Base-by-base conservation (phyloP, 2,113 vertebrate genomes). In the Anarrhichthys ocellatus region DNA sequence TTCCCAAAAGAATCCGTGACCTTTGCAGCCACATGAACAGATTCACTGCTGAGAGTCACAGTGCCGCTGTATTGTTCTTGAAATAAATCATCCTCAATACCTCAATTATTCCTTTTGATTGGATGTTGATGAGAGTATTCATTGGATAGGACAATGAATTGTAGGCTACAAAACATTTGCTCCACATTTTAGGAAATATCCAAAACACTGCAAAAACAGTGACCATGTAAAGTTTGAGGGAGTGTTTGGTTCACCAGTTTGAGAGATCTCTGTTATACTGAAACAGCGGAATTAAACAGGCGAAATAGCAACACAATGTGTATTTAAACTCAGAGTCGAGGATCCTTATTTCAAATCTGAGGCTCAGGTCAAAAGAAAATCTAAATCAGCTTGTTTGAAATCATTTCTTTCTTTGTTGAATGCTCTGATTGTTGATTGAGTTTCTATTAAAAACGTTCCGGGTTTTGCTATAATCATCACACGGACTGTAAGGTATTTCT, bases 391-490 rank as follows among this genome's bases (percentile, higher is more conserved):
- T 50, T 14, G 17, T 59, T 18, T 58, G 3, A 83, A 68, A 36
- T 24, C 1, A 9, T 44, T 64, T 48, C 46, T 2, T 44, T 46
- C 64, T 17, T 9, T n/a, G 17, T 48, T 73, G 59, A 74, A 76
- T 38, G 29, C 17, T 56, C 44, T 22, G 34, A 29, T 72, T 83
- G 22, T 70, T 9, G 38, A 5, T 71, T 64, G 7, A 22, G n/a
- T 73, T 64, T 34, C n/a, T 22, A 1, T 61, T 29, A 14, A 29
- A 67, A 76, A 40, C 1, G 5, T 17, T 71, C 59, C 22, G 32
- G 34, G 10, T 17, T 83, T 74, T 81, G 2, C 34, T 40, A 0
- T 61, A 70, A 76, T 78, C 17, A 48, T 80, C 36, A 38, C 29
- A 24, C 36, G n/a, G 38, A 65, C 10, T 58, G 4, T 68, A 20